Base-by-base conservation (phyloP, 2,888 invertebrate species). In the Phaedon cochleariae region DNA sequence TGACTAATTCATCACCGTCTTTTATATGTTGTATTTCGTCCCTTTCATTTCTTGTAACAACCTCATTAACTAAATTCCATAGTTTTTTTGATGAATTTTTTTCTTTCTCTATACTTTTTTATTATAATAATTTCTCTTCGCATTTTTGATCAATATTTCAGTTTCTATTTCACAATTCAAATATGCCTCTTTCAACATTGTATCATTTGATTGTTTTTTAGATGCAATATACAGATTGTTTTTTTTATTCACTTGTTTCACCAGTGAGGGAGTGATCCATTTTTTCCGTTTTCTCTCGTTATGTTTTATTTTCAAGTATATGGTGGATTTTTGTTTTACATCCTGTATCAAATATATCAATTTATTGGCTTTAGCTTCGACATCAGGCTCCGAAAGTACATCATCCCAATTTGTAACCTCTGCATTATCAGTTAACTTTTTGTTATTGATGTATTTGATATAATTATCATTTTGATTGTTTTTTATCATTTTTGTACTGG, bases 201-300 rank as follows among this genome's bases (percentile, higher is more conserved):
- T 17, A 46, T 46, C 20, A 46, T 46, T 4, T 7, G 46, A 17
- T 7, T 46, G 6, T 1, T 20, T 20, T 7, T 20, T 18, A 7
- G 10, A 34, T 34, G 4, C 31, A 34, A 34, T 10, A 34, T 34
- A 34, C 10, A 34, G 6, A 34, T 5, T 26, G 26, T 41, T 41
- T 41, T 41, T 41, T 41, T 41, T 41, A 41, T 41, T 41, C 9
- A 15, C 17, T 3, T 41, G 41, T 41, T 41, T 10, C 3, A 41
- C 41, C 41, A 41, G 41, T 41, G 41, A 41, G n/a, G 41, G 3
- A 41, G 41, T 41, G 41, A 41, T 41, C 41, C 41, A 41, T 10
- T 41, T 41, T 41, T 41, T 41, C 17, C 41, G n/a, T 41, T 41
- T 41, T 41, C 41, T 41, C 41, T 41, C 41, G 41, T 41, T 41